A percentile compares a stretch with the other conserved stretches of the same genome.
phyloP scores from a whole-genome alignment of 2,888 invertebrate genomes.

The Empis livida region DNA sequence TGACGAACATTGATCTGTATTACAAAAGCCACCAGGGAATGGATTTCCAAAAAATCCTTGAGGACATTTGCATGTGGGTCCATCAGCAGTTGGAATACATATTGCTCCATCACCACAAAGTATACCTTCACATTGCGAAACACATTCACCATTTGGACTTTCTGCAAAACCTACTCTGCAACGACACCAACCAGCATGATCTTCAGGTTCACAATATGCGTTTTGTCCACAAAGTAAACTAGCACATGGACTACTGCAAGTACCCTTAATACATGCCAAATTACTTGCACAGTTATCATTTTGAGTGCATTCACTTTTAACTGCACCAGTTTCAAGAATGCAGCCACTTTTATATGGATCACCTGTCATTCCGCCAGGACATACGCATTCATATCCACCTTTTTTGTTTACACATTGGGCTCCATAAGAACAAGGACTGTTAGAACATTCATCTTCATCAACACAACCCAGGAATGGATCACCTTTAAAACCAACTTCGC shows the following conservation, averaged over 20 bases:
- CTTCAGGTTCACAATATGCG: slow-evolving; percentile 76
- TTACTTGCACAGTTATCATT: slow-evolving; percentile 72
- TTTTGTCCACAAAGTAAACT: slow-evolving; percentile 67
- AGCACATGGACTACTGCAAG: slow-evolving; percentile 70
- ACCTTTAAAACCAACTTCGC: slow-evolving; percentile 74
- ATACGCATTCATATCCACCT: slow-evolving; percentile 75
- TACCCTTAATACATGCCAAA: slow-evolving; percentile 62
- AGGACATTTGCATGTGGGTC: slow-evolving; percentile 78
- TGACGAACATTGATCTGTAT: slow-evolving; percentile 67
- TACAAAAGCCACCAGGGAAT: slow-evolving; percentile 78
- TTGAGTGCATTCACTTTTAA: slow-evolving; percentile 52
- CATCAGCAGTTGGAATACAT: slow-evolving; percentile 70
- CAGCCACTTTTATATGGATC: slow-evolving; percentile 79
- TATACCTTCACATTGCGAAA: slow-evolving; percentile 48
- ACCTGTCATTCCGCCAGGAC: slow-evolving; percentile 69
- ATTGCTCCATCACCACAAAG: slow-evolving; percentile 72
- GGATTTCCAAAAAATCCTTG: slow-evolving; percentile 82
- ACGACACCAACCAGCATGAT: slow-evolving; percentile 80
- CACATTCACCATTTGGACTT: slow-evolving; percentile 66
- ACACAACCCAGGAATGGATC: slow-evolving; percentile 73
- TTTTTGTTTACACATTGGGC: slow-evolving; percentile 78
- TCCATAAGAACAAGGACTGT: slow-evolving; percentile 74
- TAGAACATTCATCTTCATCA: slow-evolving; percentile 76
- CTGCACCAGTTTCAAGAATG: slow-evolving; percentile 42
- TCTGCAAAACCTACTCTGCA: slow-evolving; percentile 73